Percentiles rank a stretch among this genome's conserved stretches.
Evolutionary conservation across 64 coral and sea anemone species (phyloP).

Genomic region (Stichodactyla mertensii): DNA sequence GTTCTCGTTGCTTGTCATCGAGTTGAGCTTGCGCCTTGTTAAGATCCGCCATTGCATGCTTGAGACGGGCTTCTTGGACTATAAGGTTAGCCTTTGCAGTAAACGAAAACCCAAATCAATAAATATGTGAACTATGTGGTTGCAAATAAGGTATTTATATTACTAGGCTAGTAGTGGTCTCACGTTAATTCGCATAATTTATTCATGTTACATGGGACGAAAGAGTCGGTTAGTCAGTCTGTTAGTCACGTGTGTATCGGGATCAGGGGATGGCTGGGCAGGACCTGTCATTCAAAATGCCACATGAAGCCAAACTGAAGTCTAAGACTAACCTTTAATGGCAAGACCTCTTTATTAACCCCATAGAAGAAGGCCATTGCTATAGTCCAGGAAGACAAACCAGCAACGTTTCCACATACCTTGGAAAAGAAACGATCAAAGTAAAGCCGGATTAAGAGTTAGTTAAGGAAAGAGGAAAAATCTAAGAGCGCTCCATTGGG

Average conservation of each 20-base stretch:
- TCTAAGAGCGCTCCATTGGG: too few species aligned
- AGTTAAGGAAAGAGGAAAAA: too few species aligned
- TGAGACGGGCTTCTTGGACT: slow-evolving; percentile 83
- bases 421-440: background rate
- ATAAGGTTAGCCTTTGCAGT: slow-evolving; percentile 72
- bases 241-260: too few species aligned
- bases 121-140: background rate
- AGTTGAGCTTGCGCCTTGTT: slow-evolving; percentile 86
- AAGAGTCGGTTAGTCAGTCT: too few species aligned
- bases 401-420: slow-evolving; percentile 99
- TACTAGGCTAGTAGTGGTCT: too few species aligned
- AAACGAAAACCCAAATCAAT: background rate
- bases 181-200: too few species aligned
- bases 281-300: too few species aligned
- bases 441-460: too few species aligned
- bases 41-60: slow-evolving; percentile 75
- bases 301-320: background rate
- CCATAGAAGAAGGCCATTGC: slow-evolving; percentile 97
- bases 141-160: background rate
- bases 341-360: slow-evolving; percentile 96
- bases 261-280: too few species aligned
- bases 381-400: slow-evolving; percentile 91
- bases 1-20: slow-evolving; percentile 87
- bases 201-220: too few species aligned
- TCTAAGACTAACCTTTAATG: slow-evolving; percentile 64